Conservation (phyloP, 1,140 invertebrate genomes). For the Drosophila navojoa region DNA sequence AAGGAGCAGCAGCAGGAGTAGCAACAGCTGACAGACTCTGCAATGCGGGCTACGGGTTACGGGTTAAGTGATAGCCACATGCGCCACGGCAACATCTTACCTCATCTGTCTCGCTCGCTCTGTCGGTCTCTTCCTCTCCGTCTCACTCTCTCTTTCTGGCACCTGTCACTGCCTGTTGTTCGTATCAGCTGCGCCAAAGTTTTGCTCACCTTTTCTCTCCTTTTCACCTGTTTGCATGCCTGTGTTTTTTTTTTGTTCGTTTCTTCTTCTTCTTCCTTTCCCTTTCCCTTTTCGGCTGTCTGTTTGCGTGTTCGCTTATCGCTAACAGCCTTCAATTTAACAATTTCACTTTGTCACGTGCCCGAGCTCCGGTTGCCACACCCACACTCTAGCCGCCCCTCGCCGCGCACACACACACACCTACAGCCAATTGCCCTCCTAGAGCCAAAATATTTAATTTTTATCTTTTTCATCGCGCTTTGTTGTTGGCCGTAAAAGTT, state of each 20-base stretch:
- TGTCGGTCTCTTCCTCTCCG: no score
- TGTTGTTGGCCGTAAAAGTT: slow-evolving; percentile 29
- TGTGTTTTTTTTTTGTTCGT: no score
- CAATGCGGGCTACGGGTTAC: slow-evolving; percentile 26
- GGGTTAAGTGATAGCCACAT: slow-evolving; percentile 28
- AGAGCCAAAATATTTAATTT: slow-evolving; percentile 45
- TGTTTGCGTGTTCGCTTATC: slow-evolving; percentile 54
- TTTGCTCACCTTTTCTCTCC: slow-evolving; percentile 36
- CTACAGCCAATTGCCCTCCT: slow-evolving; percentile 9
- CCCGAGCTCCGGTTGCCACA: slow-evolving; percentile 13
- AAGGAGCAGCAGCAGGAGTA: slow-evolving; percentile 13
- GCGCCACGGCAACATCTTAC: slow-evolving; percentile 6
- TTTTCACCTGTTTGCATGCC: slow-evolving; percentile 41
- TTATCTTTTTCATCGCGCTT: slow-evolving; percentile 38
- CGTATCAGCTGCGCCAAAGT: slow-evolving; percentile 43
- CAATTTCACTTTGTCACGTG: slow-evolving; percentile 54
- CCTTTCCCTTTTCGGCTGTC: neutral
- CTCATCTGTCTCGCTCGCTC: no score
- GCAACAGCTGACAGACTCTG: slow-evolving; percentile 20
- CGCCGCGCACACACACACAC: neutral
- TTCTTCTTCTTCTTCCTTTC: neutral
- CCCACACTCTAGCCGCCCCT: slow-evolving; percentile 2
- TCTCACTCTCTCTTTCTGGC: no score
- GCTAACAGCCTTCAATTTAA: slow-evolving; percentile 54
- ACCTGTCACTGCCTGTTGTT: slow-evolving; percentile 27